Conservation (phyloP, 2,113 vertebrate species). For the Nanger granti region DNA sequence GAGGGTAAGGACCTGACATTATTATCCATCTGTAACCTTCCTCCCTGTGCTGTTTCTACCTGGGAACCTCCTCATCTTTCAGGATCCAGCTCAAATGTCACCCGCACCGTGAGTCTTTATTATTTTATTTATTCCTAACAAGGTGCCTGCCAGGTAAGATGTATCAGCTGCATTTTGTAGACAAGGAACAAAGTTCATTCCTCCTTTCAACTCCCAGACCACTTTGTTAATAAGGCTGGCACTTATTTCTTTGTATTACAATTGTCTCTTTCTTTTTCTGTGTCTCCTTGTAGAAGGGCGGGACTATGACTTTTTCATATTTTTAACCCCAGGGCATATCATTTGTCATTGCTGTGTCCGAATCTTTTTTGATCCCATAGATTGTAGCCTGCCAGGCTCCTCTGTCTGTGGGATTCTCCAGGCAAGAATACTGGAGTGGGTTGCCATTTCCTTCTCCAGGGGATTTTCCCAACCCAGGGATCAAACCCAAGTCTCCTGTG, state of each 20-base stretch:
- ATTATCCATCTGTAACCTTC: not conserved
- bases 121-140: conserved; percentile 24
- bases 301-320: not conserved
- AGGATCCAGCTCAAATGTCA: conserved; percentile 36
- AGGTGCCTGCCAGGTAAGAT: not conserved
- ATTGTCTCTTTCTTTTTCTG: not conserved
- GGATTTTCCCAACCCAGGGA: not conserved
- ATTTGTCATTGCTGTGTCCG: not conserved
- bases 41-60: not conserved
- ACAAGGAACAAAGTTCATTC: not conserved
- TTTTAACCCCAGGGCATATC: conserved; percentile 8
- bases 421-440: not conserved
- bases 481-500: not conserved
- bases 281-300: not conserved
- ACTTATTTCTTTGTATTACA: conserved; percentile 6
- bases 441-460: not conserved
- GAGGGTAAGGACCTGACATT: not conserved
- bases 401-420: not conserved
- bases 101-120: not conserved
- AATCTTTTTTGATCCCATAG: not conserved
- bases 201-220: not conserved
- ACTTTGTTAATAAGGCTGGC: not conserved
- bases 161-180: not conserved
- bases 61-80: conserved; percentile 26
- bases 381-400: not conserved